Conservation (phyloP, 53 echinoderm and acorn worm genomes). For the Antedon mediterranea region DNA sequence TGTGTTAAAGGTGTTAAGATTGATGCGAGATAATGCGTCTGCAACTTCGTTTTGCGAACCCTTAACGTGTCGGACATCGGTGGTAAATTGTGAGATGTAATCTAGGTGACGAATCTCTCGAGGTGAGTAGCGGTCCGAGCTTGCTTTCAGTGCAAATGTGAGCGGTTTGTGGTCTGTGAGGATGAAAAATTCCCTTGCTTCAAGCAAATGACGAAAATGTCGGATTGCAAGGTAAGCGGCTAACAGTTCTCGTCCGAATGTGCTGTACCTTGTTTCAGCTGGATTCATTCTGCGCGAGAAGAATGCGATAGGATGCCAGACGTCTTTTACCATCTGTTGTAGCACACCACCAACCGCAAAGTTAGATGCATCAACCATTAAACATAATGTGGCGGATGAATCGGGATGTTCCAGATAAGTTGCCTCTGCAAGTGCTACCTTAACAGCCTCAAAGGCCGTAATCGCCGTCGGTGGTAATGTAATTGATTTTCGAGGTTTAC, state of each 20-base stretch:
- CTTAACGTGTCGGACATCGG: conserved; percentile 4
- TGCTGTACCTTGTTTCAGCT: conserved; percentile 18
- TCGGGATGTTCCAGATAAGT: conserved; percentile 18
- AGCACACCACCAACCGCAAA: too few species aligned
- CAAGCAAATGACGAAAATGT: conserved; percentile 20
- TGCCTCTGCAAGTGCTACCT: conserved; percentile 6
- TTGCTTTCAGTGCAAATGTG: background rate
- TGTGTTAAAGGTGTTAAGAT: too few species aligned
- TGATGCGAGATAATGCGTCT: conserved; percentile 8
- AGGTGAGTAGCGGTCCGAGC: conserved; percentile 9
- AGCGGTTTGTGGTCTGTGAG: conserved; percentile 24
- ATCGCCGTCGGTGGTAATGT: background rate
- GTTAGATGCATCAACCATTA: conserved; percentile 29
- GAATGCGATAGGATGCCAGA: conserved; percentile 7
- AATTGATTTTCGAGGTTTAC: conserved; percentile 1
- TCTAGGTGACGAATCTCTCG: conserved; percentile 4
- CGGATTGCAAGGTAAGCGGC: conserved; percentile 2
- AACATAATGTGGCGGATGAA: background rate
- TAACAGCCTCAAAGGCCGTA: conserved; percentile 2
- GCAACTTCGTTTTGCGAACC: conserved; percentile 13
- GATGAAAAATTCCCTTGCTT: conserved; percentile 4
- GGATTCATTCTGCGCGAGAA: too few species aligned
- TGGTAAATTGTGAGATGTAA: conserved; percentile 7
- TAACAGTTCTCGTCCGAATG: too few species aligned
- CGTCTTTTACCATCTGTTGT: conserved; percentile 16